Evolutionary conservation across 2,113 vertebrate species (phyloP).

Genomic region (Eurypyga helias): DNA sequence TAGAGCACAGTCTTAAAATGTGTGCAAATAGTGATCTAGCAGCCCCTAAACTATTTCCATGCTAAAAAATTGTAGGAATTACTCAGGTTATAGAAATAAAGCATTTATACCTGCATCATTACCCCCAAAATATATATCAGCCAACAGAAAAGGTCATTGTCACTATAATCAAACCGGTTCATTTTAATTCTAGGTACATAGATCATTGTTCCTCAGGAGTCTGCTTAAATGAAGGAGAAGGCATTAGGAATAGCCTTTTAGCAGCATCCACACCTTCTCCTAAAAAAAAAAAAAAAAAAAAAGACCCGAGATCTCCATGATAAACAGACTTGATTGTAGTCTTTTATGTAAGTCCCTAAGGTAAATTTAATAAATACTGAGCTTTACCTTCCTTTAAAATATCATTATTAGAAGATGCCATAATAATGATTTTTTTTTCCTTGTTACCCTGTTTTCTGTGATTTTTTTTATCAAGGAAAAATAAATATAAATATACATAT

Average conservation of each 20-base stretch:
- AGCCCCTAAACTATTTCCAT: background rate
- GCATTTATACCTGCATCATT: background rate
- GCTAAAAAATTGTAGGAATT: background rate
- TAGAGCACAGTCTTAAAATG: background rate
- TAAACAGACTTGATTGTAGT: background rate
- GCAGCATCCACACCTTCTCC: rapidly evolving
- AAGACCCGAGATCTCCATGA: rapidly evolving
- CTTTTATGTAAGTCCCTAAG: background rate
- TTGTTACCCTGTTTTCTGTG: background rate
- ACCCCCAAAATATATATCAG: background rate
- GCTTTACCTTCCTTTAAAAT: background rate
- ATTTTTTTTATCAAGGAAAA: background rate
- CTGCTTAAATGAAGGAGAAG: background rate
- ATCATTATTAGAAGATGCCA: rapidly evolving
- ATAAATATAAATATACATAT: background rate
- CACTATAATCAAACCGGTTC: background rate
- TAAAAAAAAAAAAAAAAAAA: background rate
- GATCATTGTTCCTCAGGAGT: background rate
- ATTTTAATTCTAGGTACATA: background rate
- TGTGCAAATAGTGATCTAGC: background rate
- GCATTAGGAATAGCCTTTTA: background rate
- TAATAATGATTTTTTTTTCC: background rate
- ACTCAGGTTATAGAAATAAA: background rate
- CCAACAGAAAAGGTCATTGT: background rate
- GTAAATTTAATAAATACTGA: background rate